Percentiles rank a stretch among this genome's conserved stretches.
These are phyloP conservation scores for Cephalopholis sonnerati DNA, from an alignment of 2,113 vertebrate genomes.

Conservation along the genomic window DNA sequence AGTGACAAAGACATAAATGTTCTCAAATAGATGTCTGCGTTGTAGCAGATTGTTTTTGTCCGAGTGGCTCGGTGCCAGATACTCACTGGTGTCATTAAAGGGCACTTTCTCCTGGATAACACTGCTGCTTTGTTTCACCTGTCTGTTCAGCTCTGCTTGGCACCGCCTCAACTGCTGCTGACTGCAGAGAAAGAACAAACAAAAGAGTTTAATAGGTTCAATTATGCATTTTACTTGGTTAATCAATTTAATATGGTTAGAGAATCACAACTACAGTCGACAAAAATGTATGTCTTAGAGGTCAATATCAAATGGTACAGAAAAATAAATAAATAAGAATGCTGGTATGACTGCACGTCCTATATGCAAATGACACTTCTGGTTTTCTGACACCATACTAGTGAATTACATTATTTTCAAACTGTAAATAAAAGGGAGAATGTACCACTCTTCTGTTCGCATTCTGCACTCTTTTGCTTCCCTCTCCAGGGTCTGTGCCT, in stretches of 20 bases:
- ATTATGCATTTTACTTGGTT: background rate
- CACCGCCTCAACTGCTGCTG: conserved; percentile 95
- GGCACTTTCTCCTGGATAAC: conserved; percentile 98
- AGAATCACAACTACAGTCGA: background rate
- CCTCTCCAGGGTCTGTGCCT: conserved; percentile 93
- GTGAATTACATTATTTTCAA: background rate
- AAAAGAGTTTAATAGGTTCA: background rate
- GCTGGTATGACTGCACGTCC: background rate
- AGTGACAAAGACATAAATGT: conserved; percentile 21
- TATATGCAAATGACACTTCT: background rate
- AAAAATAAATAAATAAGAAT: background rate
- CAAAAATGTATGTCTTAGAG: background rate
- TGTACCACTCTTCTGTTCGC: conserved; percentile 95
- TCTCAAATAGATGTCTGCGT: conserved; percentile 18
- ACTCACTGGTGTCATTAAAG: conserved; percentile 99
- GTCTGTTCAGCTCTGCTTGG: conserved; percentile 92
- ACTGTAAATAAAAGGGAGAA: background rate
- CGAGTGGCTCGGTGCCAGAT: conserved; percentile 42
- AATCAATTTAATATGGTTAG: background rate
- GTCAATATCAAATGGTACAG: background rate
- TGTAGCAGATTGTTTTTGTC: background rate
- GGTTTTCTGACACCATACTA: background rate
- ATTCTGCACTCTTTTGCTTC: conserved; percentile 95
- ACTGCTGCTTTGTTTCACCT: conserved; percentile 94
- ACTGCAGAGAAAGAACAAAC: conserved; percentile 76